Base-by-base conservation (phyloP, 1,140 invertebrate species). In the Metaphire vulgaris region DNA sequence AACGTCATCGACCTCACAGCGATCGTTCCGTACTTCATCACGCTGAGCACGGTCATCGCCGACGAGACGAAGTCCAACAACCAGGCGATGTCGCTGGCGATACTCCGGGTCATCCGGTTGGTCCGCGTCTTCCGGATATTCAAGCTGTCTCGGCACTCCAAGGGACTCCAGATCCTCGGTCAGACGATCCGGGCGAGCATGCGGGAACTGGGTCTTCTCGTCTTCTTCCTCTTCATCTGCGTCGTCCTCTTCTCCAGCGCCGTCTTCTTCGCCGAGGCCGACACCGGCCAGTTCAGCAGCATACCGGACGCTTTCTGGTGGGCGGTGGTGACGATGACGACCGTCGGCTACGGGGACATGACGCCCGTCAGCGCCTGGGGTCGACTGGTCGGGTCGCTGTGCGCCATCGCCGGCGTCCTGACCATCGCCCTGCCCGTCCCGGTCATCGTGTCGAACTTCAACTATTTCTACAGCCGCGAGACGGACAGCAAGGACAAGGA, bases 401-500 rank as follows among this genome's bases (percentile, higher is more conserved):
- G 97, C 89, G 97, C 97, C 84, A 98, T 99, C 88, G 96, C 97
- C 85, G 97, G 97, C 89, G 97, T 99, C 67, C 81, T 88, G 30
- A 88, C 86, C 12, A 86, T 88, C 75, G 86, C 87, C 69, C 90
- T 99, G 82, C 97, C 97, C 79, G 97, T 99, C 82, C 96, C 97
- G 83, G 96, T 98, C 88, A 99, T 99, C 88, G 97, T 99, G 81
- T 97, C 96, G 87, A 99, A 99, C 90, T 99, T 99, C 91, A 99
- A 99, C 89, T 99, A 99, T 90, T 99, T 99, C 90, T 99, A 99
- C 90, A 96, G 98, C 88, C 92, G 96, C 85, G 72, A 73, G 28
- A 73, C 33, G 12, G 97, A 98, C 89, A 97, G 94, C 82, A 96
- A 98, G 88, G 95, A 96, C 78, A 81, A 82, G 68, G 83, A 85